Conservation (phyloP, 2,113 vertebrate genomes). For the Orcinus orca region DNA sequence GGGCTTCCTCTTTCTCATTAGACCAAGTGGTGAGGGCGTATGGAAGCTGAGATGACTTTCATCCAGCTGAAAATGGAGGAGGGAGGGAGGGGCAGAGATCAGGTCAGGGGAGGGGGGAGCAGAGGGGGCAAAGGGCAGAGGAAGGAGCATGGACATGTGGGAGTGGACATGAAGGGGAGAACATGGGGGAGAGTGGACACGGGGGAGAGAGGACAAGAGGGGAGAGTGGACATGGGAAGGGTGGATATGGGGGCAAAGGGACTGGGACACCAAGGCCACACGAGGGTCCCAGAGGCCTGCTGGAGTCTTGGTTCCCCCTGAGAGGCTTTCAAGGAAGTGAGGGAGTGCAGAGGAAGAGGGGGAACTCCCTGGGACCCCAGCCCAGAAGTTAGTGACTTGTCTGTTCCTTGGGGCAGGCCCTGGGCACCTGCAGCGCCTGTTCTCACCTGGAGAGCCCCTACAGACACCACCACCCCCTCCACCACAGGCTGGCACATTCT, state of each 20-base stretch:
- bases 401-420: not conserved
- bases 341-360: not conserved
- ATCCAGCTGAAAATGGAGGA: not conserved
- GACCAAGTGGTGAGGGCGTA: not conserved
- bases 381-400: too few species aligned
- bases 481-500: not conserved
- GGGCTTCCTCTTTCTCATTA: conserved; percentile 64
- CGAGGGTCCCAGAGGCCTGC: not conserved
- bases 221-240: not conserved
- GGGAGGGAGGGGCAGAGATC: not conserved
- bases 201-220: not conserved
- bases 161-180: accelerated
- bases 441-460: not conserved
- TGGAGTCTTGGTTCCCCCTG: too few species aligned
- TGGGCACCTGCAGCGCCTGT: too few species aligned
- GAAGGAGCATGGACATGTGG: not conserved
- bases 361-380: not conserved
- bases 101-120: too few species aligned
- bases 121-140: not conserved
- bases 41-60: not conserved
- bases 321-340: not conserved
- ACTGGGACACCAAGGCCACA: not conserved
- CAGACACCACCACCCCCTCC: accelerated
- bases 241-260: not conserved
- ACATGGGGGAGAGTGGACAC: not conserved